These are phyloP conservation scores for Campoletis sonorensis DNA, from an alignment of 1,140 invertebrate species.

Conservation along the genomic window DNA sequence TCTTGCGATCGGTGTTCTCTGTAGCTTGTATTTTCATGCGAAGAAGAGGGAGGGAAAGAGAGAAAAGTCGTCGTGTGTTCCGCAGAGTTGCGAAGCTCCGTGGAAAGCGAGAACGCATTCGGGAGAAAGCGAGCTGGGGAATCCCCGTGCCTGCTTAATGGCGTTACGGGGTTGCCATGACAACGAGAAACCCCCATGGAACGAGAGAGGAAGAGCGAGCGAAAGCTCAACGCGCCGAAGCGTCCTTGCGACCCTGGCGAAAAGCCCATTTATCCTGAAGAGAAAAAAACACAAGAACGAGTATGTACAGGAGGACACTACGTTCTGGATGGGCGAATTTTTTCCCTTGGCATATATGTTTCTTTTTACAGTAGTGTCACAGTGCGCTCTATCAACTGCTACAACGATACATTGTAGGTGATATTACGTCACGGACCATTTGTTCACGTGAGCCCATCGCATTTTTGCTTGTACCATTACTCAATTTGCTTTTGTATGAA, in stretches of 20 bases:
- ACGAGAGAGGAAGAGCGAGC: slow-evolving; percentile 14
- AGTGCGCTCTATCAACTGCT: background rate
- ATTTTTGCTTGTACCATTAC: no score
- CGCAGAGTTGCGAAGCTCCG: slow-evolving; percentile 1
- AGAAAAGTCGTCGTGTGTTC: background rate
- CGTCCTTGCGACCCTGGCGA: slow-evolving; percentile 57
- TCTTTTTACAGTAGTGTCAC: background rate
- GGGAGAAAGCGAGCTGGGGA: slow-evolving; percentile 39
- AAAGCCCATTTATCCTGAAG: slow-evolving; percentile 75
- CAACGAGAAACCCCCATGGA: slow-evolving; percentile 63
- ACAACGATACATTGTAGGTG: background rate
- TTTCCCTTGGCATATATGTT: background rate
- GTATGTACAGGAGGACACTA: background rate
- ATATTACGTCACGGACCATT: background rate
- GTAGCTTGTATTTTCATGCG: background rate
- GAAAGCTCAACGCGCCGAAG: slow-evolving; percentile 49
- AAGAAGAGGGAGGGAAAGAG: slow-evolving; percentile 13
- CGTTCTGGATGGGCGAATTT: background rate
- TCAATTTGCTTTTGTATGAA: no score
- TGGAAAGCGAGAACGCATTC: slow-evolving; percentile 52
- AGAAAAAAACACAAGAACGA: slow-evolving; percentile 76
- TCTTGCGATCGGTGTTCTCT: slow-evolving; percentile 18
- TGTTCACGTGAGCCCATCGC: background rate
- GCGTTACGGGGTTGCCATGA: slow-evolving; percentile 75
- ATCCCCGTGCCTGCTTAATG: slow-evolving; percentile 71